phyloP scores from a whole-genome alignment of 2,888 invertebrate species.

The Muschampia plurimacula region DNA sequence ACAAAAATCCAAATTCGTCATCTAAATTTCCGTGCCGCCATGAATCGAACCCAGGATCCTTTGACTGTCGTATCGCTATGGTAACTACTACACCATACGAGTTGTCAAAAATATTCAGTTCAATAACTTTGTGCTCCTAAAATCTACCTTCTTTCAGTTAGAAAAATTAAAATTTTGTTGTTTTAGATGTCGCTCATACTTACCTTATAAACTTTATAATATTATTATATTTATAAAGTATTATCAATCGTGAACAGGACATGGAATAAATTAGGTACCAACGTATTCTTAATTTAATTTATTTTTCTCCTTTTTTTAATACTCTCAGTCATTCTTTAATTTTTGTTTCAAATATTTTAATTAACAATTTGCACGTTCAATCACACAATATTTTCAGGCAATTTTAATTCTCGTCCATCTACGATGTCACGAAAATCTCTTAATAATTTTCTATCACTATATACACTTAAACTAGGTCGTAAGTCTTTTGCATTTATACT shows the following conservation, averaged over 20 bases:
- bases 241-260: neutral
- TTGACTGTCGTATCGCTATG: too few species aligned
- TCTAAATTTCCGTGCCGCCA: too few species aligned
- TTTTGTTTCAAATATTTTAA: slow-evolving; percentile 24
- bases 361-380: slow-evolving; percentile 28
- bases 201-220: neutral
- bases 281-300: slow-evolving; percentile 5
- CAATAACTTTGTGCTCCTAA: too few species aligned
- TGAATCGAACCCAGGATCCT: too few species aligned
- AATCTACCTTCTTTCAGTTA: too few species aligned
- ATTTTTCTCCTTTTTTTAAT: slow-evolving; percentile 32
- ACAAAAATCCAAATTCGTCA: too few species aligned
- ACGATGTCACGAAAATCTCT: slow-evolving; percentile 47
- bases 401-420: slow-evolving; percentile 55
- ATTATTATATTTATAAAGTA: neutral
- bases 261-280: slow-evolving; percentile 4
- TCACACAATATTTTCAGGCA: slow-evolving; percentile 34
- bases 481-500: slow-evolving; percentile 74
- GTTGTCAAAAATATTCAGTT: too few species aligned
- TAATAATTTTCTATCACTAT: slow-evolving; percentile 49
- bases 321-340: slow-evolving; percentile 57
- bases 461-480: slow-evolving; percentile 63
- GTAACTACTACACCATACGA: too few species aligned
- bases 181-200: neutral
- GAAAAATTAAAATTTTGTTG: neutral